Percentiles rank a stretch among this genome's conserved stretches.
Evolutionary conservation across 1,140 invertebrate genomes (phyloP).

Genomic region (Muscidifurax raptorellus): DNA sequence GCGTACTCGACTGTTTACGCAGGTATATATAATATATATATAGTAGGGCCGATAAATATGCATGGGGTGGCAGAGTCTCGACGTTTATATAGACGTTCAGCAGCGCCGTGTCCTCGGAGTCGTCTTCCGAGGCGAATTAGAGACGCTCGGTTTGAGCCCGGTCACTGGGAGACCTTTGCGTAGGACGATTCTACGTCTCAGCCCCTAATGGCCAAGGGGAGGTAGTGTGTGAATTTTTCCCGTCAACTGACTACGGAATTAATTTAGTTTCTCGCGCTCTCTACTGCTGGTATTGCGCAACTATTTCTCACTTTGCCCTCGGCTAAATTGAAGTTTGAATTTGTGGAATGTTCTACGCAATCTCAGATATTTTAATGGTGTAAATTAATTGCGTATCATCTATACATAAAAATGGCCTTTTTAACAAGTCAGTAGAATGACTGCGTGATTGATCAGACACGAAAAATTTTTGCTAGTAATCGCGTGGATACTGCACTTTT

Average conservation of each 20-base stretch:
- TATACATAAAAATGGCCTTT: neutral
- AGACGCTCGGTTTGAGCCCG: slow-evolving; percentile 4
- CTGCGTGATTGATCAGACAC: neutral
- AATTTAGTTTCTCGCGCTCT: neutral
- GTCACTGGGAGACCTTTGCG: neutral
- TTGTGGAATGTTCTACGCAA: neutral
- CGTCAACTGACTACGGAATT: too few relatives aligned
- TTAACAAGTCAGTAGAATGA: neutral
- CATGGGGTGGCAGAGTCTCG: neutral
- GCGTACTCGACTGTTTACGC: neutral
- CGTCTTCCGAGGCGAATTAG: slow-evolving; percentile 13
- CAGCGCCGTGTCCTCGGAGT: neutral
- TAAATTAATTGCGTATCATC: neutral
- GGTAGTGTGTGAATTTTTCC: neutral
- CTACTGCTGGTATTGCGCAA: neutral
- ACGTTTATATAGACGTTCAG: slow-evolving; percentile 22
- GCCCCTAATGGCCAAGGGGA: neutral
- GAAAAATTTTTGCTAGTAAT: neutral
- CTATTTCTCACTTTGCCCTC: neutral
- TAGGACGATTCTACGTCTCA: too few relatives aligned
- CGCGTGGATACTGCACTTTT: too few relatives aligned
- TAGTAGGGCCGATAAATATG: slow-evolving; percentile 25
- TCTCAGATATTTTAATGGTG: neutral
- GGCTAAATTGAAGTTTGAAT: too few relatives aligned
- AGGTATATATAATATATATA: neutral